phyloP scores from a whole-genome alignment of 2,113 vertebrate species.

The Polypterus bichir region DNA sequence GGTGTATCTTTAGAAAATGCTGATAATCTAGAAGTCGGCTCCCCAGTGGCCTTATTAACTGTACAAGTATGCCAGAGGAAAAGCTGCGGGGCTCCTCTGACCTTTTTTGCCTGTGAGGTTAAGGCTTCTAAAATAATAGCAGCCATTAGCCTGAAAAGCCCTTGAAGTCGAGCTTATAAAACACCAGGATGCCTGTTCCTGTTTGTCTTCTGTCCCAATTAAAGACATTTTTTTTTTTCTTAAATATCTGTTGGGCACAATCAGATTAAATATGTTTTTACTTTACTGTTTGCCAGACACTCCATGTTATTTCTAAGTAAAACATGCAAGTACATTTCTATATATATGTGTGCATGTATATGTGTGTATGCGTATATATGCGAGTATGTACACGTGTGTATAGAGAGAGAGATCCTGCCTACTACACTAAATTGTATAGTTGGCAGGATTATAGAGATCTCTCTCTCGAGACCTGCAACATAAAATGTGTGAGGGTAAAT shows the following conservation, averaged over 20 bases:
- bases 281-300: no score
- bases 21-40: conserved; percentile 39
- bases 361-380: no score
- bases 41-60: conserved; percentile 39
- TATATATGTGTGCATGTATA: no score
- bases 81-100: conserved; percentile 32
- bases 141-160: conserved; percentile 29
- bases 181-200: conserved; percentile 34
- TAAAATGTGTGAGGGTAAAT: no score
- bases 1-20: conserved; percentile 31
- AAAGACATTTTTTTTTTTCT: conserved; percentile 15
- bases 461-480: no score
- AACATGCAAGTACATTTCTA: no score
- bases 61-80: conserved; percentile 18
- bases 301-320: no score
- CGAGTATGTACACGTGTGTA: no score
- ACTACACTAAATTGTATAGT: no score
- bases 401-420: no score
- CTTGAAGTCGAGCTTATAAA: conserved; percentile 35
- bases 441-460: no score
- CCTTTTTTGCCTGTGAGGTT: conserved; percentile 29
- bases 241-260: not conserved
- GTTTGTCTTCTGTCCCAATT: conserved; percentile 38
- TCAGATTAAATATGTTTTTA: not conserved
- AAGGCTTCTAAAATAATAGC: conserved; percentile 28